Base-by-base conservation (phyloP, 2,888 invertebrate genomes). In the Dugesia japonica region DNA sequence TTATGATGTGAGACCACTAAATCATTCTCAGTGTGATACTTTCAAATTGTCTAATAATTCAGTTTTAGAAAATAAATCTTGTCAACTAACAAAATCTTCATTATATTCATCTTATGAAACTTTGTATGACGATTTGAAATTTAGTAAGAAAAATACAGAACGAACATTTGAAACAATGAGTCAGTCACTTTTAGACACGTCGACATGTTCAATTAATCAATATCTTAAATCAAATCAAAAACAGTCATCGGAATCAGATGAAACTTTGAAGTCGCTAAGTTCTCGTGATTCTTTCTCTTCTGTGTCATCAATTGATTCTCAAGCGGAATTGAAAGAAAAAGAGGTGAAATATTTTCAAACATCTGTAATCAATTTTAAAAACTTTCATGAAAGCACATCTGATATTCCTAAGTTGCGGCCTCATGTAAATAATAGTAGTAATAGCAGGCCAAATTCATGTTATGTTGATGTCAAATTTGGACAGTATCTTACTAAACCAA, bases 401-500 rank as follows among this genome's bases (percentile, higher is more conserved):
- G 17, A 56, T 56, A 1, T n/a, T 13, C 56, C 9, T 4, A 56
- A 56, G 17, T 56, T 56, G 23, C 38, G 38, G n/a, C n/a, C n/a
- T n/a, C n/a, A n/a, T n/a, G n/a, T n/a, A n/a, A n/a, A n/a, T n/a
- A n/a, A n/a, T 4, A n/a, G 23, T 56, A 56, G 1, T 4, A 56
- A 56, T 23, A 4, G 9, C 1, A 56, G 56, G 17, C 56, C 56
- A 7, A 56, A 1, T 56, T 56, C 56, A 20, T 56, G 56, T 56
- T 56, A 56, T n/a, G 56, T 56, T 56, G 56, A 56, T 56, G 1
- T n/a, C 1, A 56, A 56, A 56, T 56, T 56, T 56, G 56, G 56
- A 20, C 56, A 13, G n/a, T 56, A 56, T 56, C 1, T n/a, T 9
- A 1, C n/a, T 56, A n/a, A n/a, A 23, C 17, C 56, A 56, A 56